A percentile compares a stretch with the other conserved stretches of the same genome.
Evolutionary conservation across 1,140 invertebrate species (phyloP).

Genomic region (Phymorhynchus buccinoides): DNA sequence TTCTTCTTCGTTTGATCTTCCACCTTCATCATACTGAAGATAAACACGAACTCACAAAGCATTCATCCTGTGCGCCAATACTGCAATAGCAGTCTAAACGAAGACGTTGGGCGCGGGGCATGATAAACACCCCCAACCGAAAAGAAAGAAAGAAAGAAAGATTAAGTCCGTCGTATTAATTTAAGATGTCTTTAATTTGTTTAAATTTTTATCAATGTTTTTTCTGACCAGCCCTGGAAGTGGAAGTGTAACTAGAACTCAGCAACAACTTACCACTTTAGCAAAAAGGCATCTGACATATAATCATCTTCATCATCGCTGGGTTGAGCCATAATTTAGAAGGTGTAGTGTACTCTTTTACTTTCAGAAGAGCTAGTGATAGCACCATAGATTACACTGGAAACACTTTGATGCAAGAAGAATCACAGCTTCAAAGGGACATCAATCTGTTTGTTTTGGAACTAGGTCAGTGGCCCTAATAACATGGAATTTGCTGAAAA

Average conservation of each 20-base stretch:
- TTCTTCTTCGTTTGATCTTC: too few relatives aligned
- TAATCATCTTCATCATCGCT: slow-evolving; percentile 46
- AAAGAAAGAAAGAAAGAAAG: too few relatives aligned
- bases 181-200: not conserved
- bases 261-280: slow-evolving; percentile 41
- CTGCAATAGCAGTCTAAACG: too few relatives aligned
- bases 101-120: too few relatives aligned
- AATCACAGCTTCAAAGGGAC: not conserved
- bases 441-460: not conserved
- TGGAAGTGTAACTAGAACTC: too few relatives aligned
- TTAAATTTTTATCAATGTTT: not conserved
- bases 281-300: slow-evolving; percentile 45
- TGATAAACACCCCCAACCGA: too few relatives aligned
- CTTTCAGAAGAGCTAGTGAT: not conserved
- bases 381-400: not conserved
- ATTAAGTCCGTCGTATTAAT: not conserved
- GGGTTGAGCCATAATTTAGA: not conserved
- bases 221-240: too few relatives aligned
- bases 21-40: too few relatives aligned
- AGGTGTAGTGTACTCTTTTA: too few relatives aligned
- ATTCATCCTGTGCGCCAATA: too few relatives aligned
- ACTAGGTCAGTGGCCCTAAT: not conserved
- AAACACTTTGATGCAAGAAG: not conserved
- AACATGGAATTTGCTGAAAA: not conserved
- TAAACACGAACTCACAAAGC: too few relatives aligned